phyloP scores from a whole-genome alignment of 2,113 vertebrate genomes.

The Pholis gunnellus region DNA sequence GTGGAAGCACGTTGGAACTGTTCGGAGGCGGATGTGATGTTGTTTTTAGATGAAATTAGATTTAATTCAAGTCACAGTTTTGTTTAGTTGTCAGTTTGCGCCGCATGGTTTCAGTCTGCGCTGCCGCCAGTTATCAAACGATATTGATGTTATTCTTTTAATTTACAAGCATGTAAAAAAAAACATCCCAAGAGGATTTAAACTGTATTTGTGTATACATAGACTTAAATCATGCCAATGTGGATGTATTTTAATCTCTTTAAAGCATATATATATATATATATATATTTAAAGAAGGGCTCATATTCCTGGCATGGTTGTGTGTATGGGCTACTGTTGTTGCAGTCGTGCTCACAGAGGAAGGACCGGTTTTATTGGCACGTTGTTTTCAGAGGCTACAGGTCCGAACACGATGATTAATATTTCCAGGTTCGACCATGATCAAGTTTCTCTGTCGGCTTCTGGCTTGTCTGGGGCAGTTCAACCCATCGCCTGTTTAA shows the following conservation, averaged over 20 bases:
- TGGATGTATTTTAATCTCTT: neutral
- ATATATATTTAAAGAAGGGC: neutral
- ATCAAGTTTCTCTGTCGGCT: constrained; percentile 55
- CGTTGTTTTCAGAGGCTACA: constrained; percentile 70
- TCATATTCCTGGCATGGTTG: neutral
- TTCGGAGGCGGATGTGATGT: neutral
- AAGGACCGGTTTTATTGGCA: constrained; percentile 76
- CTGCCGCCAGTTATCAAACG: neutral
- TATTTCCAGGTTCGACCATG: constrained; percentile 51
- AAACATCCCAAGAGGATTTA: neutral
- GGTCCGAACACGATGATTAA: constrained; percentile 78
- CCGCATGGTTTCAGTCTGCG: constrained; percentile 20
- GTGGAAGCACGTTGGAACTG: neutral
- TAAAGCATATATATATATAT: neutral
- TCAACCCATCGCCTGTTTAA: neutral
- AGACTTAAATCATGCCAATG: neutral
- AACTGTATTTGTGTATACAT: neutral
- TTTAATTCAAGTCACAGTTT: neutral
- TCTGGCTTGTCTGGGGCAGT: constrained; percentile 12
- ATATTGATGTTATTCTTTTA: neutral
- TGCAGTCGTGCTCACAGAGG: constrained; percentile 51
- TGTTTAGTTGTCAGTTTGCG: neutral
- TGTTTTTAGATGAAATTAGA: neutral
- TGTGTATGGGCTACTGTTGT: constrained; percentile 41
- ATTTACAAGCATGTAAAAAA: neutral